A percentile compares a stretch with the other conserved stretches of the same genome.
Evolutionary conservation across 2,113 vertebrate genomes (phyloP).

Genomic region (Crotalus viridis): DNA sequence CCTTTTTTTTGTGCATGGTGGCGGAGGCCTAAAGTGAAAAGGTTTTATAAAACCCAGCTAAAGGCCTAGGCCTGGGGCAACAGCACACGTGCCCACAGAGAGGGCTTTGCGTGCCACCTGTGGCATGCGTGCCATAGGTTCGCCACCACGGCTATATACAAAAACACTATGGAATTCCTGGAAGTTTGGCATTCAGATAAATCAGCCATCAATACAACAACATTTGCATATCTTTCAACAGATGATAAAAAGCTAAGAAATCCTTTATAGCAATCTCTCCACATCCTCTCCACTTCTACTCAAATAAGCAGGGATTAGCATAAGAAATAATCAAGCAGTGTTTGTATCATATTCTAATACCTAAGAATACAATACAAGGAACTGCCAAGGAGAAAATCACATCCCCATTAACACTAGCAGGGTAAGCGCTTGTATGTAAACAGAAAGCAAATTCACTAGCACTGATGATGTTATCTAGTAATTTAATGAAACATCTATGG

Average conservation of each 20-base stretch:
- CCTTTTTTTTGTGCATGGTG: no score
- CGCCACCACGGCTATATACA: background rate
- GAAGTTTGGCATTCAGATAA: background rate
- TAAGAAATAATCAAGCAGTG: background rate
- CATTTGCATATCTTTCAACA: background rate
- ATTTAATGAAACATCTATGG: background rate
- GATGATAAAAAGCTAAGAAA: background rate
- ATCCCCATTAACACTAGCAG: background rate
- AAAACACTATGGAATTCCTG: background rate
- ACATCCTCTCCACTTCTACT: no score
- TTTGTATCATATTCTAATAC: no score
- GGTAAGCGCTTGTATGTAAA: background rate
- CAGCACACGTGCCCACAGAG: no score
- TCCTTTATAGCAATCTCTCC: no score
- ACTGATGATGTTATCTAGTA: background rate
- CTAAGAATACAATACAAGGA: background rate
- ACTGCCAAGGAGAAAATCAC: background rate
- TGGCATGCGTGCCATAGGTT: no score
- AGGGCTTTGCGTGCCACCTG: no score
- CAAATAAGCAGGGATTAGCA: no score
- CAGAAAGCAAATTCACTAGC: background rate
- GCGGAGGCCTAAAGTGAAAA: no score
- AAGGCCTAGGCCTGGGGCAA: no score
- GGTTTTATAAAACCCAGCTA: no score
- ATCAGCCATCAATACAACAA: background rate